Base-by-base conservation (phyloP, 2,888 invertebrate species). In the Cephus sareptanus region DNA sequence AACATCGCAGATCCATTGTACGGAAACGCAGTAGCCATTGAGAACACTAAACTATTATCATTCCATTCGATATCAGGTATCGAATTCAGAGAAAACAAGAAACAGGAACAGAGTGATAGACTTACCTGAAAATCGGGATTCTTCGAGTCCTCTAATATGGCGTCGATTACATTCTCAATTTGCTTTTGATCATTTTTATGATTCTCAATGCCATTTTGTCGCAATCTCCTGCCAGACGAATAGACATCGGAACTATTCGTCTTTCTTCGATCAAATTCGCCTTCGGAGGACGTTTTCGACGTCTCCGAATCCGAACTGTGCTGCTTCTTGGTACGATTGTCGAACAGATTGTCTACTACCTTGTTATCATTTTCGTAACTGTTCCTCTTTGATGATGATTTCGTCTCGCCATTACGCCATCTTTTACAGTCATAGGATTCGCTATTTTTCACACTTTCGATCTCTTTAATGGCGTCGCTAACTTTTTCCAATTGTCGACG, bases 101-200 rank as follows among this genome's bases (percentile, higher is more conserved):
- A 56, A 56, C 23, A 56, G 23, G 56, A 9, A 56, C 9, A 9
- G 2, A 9, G 56, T 56, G 23, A 56, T 23, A 2, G 91, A 34
- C 89, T 91, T 4, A 92, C 92, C 88, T 92, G 91, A 82, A 92
- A 92, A 31, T 92, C 92, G 1, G 91, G 91, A 82, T 91, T 91
- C 76, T 91, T 91, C 31, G 91, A 92, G 77, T 91, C 91, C 79
- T 91, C 90, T 35, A 91, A 87, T 77, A 91, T 91, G 12, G 91
- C 91, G 75, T 91, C 91, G 80, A 91, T 91, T 73, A 91, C 91
- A 79, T 91, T 92, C 82, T 92, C 92, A 77, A 92, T 91, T 78
- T 91, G 90, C 81, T 91, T 92, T 84, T 92, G 92, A 83, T 92
- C 92, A 81, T 91, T 92, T 79, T 91, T 92, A 75, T 92, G 90